phyloP scores from a whole-genome alignment of 2,797 vertebrate species.

The Malacoraja senta region DNA sequence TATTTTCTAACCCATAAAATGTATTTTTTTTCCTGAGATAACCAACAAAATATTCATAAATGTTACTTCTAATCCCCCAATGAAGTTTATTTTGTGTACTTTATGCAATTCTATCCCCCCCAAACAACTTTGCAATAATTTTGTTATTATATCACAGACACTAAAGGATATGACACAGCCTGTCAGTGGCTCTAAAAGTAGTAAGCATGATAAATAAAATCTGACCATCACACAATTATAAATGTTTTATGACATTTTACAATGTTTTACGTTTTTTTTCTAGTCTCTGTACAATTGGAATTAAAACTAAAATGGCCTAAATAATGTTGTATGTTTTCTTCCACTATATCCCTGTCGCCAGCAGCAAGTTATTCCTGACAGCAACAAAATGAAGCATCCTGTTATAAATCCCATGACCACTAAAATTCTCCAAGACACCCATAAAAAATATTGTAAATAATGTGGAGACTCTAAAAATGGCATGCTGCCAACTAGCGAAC shows the following conservation, averaged over 20 bases:
- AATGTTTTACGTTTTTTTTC: background rate
- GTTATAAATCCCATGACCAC: background rate
- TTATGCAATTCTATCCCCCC: background rate
- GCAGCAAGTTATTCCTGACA: background rate
- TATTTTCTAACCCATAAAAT: background rate
- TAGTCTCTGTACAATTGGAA: background rate
- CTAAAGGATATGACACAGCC: background rate
- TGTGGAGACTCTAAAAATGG: constrained; percentile 29
- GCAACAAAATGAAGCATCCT: background rate
- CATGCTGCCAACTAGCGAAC: background rate
- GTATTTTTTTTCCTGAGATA: background rate
- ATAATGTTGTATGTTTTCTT: background rate
- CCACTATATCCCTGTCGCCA: too few relatives aligned
- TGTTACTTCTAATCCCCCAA: background rate
- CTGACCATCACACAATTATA: constrained; percentile 5
- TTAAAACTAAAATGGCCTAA: background rate
- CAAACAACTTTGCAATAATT: background rate
- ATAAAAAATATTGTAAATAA: constrained; percentile 37
- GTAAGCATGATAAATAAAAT: background rate
- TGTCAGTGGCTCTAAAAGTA: background rate
- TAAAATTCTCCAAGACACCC: background rate
- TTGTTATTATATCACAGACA: background rate
- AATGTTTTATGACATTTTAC: background rate
- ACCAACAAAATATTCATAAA: background rate
- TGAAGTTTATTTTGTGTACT: background rate